Conservation (phyloP, 2,113 vertebrate genomes). For the Eudyptes chrysolophus region DNA sequence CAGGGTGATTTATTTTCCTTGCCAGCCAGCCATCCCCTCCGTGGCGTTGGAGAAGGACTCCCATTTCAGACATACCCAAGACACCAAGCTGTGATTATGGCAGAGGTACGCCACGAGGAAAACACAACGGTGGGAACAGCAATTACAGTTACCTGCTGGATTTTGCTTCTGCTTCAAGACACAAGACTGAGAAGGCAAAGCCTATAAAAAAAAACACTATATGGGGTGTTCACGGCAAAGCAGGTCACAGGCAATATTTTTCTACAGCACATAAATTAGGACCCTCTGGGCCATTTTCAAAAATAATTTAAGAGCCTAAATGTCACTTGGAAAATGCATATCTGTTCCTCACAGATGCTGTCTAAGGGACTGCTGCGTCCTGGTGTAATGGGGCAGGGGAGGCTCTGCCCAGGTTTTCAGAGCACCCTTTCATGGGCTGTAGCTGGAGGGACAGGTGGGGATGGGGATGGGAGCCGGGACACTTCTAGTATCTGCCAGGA, state of each 20-base stretch:
- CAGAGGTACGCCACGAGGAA: neutral
- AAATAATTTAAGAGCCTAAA: neutral
- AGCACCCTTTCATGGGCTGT: neutral
- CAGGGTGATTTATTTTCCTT: neutral
- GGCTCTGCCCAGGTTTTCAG: neutral
- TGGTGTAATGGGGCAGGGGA: fast-evolving
- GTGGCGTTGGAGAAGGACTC: neutral
- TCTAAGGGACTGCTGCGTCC: neutral
- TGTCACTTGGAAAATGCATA: neutral
- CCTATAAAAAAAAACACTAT: neutral
- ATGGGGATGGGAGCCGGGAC: neutral
- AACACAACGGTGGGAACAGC: neutral
- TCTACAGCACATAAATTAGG: neutral
- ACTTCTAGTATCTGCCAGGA: neutral
- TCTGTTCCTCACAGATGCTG: neutral
- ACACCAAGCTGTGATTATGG: neutral
- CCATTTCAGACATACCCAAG: neutral
- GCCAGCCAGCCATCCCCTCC: neutral
- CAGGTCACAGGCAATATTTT: neutral
- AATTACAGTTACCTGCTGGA: neutral
- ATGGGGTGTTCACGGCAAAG: fast-evolving
- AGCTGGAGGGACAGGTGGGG: neutral
- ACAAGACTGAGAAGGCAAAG: neutral
- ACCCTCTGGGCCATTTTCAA: neutral
- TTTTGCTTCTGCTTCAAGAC: neutral